phyloP scores from a whole-genome alignment of 2,888 invertebrate species.

The Chrysopilus asiliformis region DNA sequence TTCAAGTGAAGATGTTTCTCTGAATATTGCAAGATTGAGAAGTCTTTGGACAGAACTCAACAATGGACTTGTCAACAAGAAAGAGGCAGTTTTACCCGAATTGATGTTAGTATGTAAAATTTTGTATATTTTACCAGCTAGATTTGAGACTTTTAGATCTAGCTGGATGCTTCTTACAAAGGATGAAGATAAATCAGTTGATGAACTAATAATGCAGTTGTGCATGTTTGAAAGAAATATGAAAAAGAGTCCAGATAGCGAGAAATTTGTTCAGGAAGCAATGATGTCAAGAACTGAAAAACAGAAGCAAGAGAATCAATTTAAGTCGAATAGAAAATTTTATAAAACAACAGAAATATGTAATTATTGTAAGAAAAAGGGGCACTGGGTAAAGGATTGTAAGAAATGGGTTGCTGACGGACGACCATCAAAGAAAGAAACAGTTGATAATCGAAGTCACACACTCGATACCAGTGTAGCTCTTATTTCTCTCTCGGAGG shows the following conservation, averaged over 20 bases:
- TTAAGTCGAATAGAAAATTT: too few relatives aligned
- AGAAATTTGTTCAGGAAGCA: too few relatives aligned
- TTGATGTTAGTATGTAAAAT: slow-evolving; percentile 20
- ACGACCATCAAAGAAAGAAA: too few relatives aligned
- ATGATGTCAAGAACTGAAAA: too few relatives aligned
- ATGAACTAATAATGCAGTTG: slow-evolving; percentile 7
- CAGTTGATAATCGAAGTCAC: too few relatives aligned
- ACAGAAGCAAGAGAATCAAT: too few relatives aligned
- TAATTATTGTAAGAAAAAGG: slow-evolving; percentile 12
- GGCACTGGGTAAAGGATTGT: too few relatives aligned
- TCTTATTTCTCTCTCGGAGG: too few relatives aligned
- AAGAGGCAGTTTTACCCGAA: slow-evolving; percentile 18
- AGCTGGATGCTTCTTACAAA: slow-evolving; percentile 22
- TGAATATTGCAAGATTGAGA: slow-evolving; percentile 20
- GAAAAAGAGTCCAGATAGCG: slow-evolving; percentile 6
- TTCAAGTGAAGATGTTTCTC: slow-evolving; percentile 19
- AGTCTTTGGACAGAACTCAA: slow-evolving; percentile 20
- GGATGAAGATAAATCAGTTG: slow-evolving; percentile 12
- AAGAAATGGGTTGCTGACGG: too few relatives aligned
- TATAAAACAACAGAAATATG: too few relatives aligned
- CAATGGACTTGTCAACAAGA: slow-evolving; percentile 19
- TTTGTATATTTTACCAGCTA: slow-evolving; percentile 17
- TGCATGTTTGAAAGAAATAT: slow-evolving; percentile 4
- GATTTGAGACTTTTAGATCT: slow-evolving; percentile 16
- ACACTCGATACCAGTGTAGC: too few relatives aligned